Conservation (phyloP, 2,113 vertebrate species). For the Polypterus senegalus region DNA sequence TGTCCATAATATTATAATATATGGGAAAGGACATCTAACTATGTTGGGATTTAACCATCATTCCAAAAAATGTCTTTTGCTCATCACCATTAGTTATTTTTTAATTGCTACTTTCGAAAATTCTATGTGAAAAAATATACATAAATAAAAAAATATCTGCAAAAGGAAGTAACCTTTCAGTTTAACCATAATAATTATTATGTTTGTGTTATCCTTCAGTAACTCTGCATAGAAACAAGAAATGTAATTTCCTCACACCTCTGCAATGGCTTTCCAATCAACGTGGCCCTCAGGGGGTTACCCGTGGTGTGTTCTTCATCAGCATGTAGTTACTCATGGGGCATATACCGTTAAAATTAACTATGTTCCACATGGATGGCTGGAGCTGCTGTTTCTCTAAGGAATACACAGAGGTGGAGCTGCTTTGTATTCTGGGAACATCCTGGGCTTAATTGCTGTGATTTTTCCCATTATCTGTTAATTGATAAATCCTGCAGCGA, state of each 20-base stretch:
- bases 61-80: too few relatives aligned
- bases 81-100: neutral
- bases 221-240: constrained; percentile 37
- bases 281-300: constrained; percentile 42
- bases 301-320: constrained; percentile 57
- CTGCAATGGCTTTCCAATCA: constrained; percentile 50
- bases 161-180: constrained; percentile 29
- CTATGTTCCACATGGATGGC: constrained; percentile 69
- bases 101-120: constrained; percentile 6
- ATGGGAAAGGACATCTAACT: too few relatives aligned
- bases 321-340: constrained; percentile 62
- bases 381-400: constrained; percentile 66
- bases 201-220: constrained; percentile 45
- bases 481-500: constrained; percentile 81
- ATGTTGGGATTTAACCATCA: too few relatives aligned
- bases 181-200: constrained; percentile 18
- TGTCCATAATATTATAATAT: too few relatives aligned
- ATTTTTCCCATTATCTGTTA: constrained; percentile 68
- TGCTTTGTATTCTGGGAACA: constrained; percentile 75
- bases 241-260: constrained; percentile 45
- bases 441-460: constrained; percentile 61
- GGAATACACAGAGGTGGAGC: constrained; percentile 63
- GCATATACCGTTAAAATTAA: constrained; percentile 69
- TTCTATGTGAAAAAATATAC: constrained; percentile 4
- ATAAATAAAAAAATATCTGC: constrained; percentile 37